phyloP scores from a whole-genome alignment of 2,113 vertebrate genomes.

The Setophaga petechia region DNA sequence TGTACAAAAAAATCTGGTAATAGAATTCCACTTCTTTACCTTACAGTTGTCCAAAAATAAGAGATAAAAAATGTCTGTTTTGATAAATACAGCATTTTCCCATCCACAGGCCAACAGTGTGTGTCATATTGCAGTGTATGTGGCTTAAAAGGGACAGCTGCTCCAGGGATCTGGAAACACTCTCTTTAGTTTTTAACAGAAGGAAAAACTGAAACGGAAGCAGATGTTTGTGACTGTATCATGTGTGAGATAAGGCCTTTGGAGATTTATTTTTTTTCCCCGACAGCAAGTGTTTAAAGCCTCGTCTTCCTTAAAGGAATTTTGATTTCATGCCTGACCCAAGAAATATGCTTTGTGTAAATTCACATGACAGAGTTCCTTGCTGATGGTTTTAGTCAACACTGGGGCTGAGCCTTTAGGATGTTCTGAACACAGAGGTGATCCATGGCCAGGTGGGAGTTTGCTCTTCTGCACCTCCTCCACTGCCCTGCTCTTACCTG shows the following conservation, averaged over 20 bases:
- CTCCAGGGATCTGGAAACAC: conserved; percentile 53
- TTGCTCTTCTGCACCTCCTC: not conserved
- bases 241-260: conserved; percentile 27
- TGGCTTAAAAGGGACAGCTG: conserved; percentile 66
- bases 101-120: conserved; percentile 12
- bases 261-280: conserved; percentile 3
- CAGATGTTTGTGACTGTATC: conserved; percentile 60
- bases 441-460: not conserved
- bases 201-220: conserved; percentile 54
- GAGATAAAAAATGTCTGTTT: conserved; percentile 17
- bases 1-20: not conserved
- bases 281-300: conserved; percentile 52
- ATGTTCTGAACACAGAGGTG: conserved; percentile 12
- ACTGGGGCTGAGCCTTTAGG: not conserved
- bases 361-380: conserved; percentile 36
- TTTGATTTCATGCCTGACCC: conserved; percentile 49
- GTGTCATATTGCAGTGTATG: conserved; percentile 35
- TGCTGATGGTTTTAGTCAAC: conserved; percentile 28
- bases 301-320: conserved; percentile 61
- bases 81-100: conserved; percentile 27
- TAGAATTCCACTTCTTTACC: not conserved
- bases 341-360: conserved; percentile 62
- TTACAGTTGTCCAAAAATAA: not conserved
- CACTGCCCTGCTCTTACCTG: too few relatives aligned
- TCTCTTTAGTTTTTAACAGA: conserved; percentile 61